Conservation (phyloP, 2,888 invertebrate genomes). For the Cryptocheilus praepositus region DNA sequence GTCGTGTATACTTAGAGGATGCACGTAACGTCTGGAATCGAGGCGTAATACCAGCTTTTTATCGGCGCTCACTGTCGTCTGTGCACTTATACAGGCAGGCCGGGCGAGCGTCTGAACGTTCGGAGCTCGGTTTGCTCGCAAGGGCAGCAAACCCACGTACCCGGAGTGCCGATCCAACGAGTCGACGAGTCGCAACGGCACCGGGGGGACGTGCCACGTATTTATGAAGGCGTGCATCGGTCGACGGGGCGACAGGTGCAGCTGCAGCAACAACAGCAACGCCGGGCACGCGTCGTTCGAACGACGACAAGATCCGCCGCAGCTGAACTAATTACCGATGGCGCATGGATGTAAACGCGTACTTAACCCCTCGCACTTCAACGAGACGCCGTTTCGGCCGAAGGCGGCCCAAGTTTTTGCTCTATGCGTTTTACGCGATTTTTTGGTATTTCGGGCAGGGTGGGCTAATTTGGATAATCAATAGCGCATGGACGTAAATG, state of each 20-base stretch:
- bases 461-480: no score
- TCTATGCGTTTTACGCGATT: no score
- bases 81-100: background rate
- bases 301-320: conserved; percentile 25
- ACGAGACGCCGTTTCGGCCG: conserved; percentile 6
- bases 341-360: conserved; percentile 31
- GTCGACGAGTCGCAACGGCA: conserved; percentile 9
- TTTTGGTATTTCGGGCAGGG: no score
- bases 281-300: background rate
- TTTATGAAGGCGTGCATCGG: conserved; percentile 57
- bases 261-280: conserved; percentile 36
- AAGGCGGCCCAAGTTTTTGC: no score
- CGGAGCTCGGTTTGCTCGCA: background rate
- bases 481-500: no score
- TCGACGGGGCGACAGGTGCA: conserved; percentile 61
- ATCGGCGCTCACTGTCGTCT: background rate
- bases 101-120: background rate
- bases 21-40: conserved; percentile 36
- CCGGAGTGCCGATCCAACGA: background rate
- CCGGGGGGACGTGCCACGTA: conserved; percentile 23
- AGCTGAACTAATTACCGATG: conserved; percentile 60
- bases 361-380: background rate
- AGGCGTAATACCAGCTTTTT: conserved; percentile 39
- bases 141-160: no score
- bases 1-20: conserved; percentile 22